These are phyloP conservation scores for Lochmaea capreae DNA, from an alignment of 2,888 invertebrate species.

Conservation along the genomic window DNA sequence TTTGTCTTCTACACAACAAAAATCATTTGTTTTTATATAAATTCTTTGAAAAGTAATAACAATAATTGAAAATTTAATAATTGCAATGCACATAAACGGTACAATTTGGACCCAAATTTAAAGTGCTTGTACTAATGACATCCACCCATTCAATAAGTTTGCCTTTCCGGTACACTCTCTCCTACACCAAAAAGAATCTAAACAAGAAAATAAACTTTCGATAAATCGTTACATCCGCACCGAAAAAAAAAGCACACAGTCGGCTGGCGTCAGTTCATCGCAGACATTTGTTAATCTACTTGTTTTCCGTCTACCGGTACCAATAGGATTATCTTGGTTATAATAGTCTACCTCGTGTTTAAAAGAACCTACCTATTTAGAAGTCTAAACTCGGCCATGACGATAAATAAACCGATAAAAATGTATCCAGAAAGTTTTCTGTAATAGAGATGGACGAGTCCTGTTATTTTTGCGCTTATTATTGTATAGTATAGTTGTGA, in stretches of 20 bases:
- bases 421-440: neutral
- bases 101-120: no score
- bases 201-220: neutral
- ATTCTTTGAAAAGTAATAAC: no score
- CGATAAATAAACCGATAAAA: neutral
- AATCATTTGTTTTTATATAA: no score
- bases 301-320: conserved; percentile 6
- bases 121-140: neutral
- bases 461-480: neutral
- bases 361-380: conserved; percentile 12
- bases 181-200: neutral
- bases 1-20: no score
- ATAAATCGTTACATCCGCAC: conserved; percentile 7
- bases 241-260: neutral
- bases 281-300: conserved; percentile 16
- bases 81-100: no score
- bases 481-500: no score
- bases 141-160: neutral
- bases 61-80: no score
- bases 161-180: neutral
- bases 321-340: conserved; percentile 7
- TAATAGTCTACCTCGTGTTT: conserved; percentile 17
- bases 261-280: conserved; percentile 11
- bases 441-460: neutral
- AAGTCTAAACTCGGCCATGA: neutral